A percentile compares a stretch with the other conserved stretches of the same genome.
Conservation (phyloP, 1,140 invertebrate genomes). For the Neodiprion virginianus region DNA sequence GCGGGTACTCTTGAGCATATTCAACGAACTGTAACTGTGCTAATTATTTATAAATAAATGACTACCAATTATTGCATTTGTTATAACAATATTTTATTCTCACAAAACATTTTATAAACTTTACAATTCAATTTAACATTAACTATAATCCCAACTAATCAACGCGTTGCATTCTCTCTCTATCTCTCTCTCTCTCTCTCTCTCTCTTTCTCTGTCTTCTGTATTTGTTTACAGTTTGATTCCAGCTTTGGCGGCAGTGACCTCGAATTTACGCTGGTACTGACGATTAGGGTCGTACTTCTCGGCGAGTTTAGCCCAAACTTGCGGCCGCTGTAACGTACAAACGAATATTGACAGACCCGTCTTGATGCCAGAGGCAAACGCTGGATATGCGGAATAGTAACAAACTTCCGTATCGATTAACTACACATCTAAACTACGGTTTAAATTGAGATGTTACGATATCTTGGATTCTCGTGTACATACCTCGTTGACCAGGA, state of each 20-base stretch:
- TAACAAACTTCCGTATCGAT: too few species aligned
- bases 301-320: conserved; percentile 63
- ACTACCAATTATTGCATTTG: not conserved
- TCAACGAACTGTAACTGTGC: not conserved
- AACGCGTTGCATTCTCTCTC: not conserved
- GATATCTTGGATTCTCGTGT: not conserved
- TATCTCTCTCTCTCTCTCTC: not conserved
- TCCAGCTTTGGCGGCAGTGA: conserved; percentile 47
- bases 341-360: conserved; percentile 20
- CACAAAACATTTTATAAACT: not conserved
- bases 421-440: too few species aligned
- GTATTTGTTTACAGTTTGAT: conserved; percentile 28
- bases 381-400: not conserved
- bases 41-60: not conserved
- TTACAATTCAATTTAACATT: not conserved
- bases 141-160: not conserved
- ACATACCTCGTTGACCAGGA: conserved; percentile 50
- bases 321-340: conserved; percentile 60
- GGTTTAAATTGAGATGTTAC: too few species aligned
- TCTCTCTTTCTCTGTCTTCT: not conserved
- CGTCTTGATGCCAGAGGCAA: not conserved
- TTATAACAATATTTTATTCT: not conserved
- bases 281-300: conserved; percentile 67
- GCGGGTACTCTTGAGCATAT: not conserved
- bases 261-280: conserved; percentile 63